Evolutionary conservation across 2,113 vertebrate genomes (phyloP), one percentile per base, ranked within the genome.

Genomic region (Phodopus roborovskii): DNA sequence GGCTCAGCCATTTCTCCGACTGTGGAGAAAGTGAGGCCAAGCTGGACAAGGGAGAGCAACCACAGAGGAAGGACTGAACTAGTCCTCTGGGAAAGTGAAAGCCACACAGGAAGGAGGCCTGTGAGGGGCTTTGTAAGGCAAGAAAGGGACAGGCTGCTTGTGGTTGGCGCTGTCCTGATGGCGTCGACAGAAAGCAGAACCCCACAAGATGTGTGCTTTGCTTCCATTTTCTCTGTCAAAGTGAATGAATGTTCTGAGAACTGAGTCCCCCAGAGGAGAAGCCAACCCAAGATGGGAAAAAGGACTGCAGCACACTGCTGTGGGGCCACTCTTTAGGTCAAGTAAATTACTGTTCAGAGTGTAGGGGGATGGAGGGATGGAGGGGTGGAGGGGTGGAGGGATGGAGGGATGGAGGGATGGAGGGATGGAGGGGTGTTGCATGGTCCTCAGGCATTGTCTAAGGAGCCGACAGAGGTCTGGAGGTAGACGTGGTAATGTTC

Each of bases 161-260:
- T 13, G 96, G 96, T 94, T 92, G 92, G 33, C 68, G 90, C 53
- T 93, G 95, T 97, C 96, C 93, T 92, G 77, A 77, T 97, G 60
- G 94, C 33, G 87, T 56, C 96, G 83, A 92, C 83, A 94, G 74
- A 97, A 97, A 98, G 92, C 94, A 94, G 97, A 97, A 97, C 96
- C 93, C 74, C 20, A 74, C 87, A 53, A 36, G 42, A n/a, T n/a
- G n/a, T n/a, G 58, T 73, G 74, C 62, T 88, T 96, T 82, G 94
- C 85, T 98, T 98, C 97, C 94, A 70, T 95, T 97, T 97, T 96
- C 75, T 95, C 64, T 73, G 84, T n/a, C 75, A 85, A 82, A 90
- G 84, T 68, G 64, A 95, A 87, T 66, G 64, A 94, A 79, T 68
- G 5, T 88, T 95, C 94, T 93, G 91, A 94, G 92, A 88, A 90